Evolutionary conservation across 2,113 vertebrate genomes (phyloP).

Genomic region (Neopipo cinnamomea): DNA sequence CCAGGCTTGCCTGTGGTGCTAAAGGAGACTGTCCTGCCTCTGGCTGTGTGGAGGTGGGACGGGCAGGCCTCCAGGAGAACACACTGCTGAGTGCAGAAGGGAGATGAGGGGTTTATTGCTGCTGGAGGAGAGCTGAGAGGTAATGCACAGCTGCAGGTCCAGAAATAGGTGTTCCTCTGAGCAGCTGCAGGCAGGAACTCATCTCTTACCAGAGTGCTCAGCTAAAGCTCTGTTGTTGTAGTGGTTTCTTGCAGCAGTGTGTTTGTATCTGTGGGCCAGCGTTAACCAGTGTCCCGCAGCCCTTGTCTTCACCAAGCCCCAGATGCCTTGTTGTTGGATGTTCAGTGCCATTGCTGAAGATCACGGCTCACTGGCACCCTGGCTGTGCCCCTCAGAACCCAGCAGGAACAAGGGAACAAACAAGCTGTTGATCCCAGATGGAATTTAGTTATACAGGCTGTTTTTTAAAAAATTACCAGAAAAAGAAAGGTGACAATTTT

Average conservation of each 20-base stretch:
- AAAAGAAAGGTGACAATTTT: neutral
- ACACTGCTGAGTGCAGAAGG: neutral
- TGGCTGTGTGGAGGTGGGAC: accelerated
- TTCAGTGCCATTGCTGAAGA: neutral
- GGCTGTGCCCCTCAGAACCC: neutral
- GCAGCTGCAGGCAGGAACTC: neutral
- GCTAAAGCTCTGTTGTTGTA: neutral
- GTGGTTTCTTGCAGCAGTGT: neutral
- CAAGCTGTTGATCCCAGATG: neutral
- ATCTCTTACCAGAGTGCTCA: neutral
- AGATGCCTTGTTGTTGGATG: accelerated
- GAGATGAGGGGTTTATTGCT: neutral
- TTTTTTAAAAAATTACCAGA: neutral
- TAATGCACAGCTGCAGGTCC: neutral
- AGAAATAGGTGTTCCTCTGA: neutral
- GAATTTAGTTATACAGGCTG: neutral
- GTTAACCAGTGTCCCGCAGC: neutral
- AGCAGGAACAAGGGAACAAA: too few relatives aligned
- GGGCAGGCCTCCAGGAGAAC: neutral
- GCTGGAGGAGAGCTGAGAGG: neutral
- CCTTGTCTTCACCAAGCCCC: neutral
- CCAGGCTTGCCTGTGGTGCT: neutral
- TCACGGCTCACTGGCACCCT: neutral
- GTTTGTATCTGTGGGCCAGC: neutral
- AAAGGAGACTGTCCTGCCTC: neutral